These are phyloP conservation scores for Diarsia rubi DNA, from an alignment of 2,888 invertebrate species.

Conservation along the genomic window DNA sequence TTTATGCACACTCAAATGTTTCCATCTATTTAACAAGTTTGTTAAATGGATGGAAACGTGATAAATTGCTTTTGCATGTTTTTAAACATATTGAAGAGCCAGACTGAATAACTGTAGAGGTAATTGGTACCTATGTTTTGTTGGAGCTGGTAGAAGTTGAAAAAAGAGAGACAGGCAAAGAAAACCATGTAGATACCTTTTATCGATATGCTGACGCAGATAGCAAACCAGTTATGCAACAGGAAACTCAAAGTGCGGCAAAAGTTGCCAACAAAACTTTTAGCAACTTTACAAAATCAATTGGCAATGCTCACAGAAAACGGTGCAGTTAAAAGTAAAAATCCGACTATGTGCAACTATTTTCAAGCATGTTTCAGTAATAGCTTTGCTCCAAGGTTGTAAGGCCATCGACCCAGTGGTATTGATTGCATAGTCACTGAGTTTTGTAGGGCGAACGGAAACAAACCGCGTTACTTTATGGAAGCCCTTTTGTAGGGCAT, in stretches of 20 bases:
- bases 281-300: conserved; percentile 13
- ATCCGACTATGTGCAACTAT: conserved; percentile 40
- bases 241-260: background rate
- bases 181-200: conserved; percentile 1
- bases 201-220: background rate
- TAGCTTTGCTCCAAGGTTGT: conserved; percentile 72
- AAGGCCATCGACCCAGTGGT: conserved; percentile 79
- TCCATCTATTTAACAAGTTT: conserved; percentile 9
- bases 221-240: conserved; percentile 6
- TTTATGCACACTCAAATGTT: conserved; percentile 5
- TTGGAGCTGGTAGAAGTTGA: background rate
- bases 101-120: background rate
- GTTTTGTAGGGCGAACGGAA: conserved; percentile 79
- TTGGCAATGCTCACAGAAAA: conserved; percentile 21
- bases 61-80: background rate
- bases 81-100: background rate
- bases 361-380: conserved; percentile 67
- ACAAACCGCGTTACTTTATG: conserved; percentile 62
- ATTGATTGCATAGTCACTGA: conserved; percentile 75
- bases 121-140: background rate
- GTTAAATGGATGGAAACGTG: background rate
- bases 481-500: conserved; percentile 67
- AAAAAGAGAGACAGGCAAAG: background rate
- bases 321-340: conserved; percentile 19
- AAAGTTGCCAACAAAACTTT: conserved; percentile 10